phyloP scores from a whole-genome alignment of 2,113 vertebrate species.

The Pseudorhombus dupliciocellatus region DNA sequence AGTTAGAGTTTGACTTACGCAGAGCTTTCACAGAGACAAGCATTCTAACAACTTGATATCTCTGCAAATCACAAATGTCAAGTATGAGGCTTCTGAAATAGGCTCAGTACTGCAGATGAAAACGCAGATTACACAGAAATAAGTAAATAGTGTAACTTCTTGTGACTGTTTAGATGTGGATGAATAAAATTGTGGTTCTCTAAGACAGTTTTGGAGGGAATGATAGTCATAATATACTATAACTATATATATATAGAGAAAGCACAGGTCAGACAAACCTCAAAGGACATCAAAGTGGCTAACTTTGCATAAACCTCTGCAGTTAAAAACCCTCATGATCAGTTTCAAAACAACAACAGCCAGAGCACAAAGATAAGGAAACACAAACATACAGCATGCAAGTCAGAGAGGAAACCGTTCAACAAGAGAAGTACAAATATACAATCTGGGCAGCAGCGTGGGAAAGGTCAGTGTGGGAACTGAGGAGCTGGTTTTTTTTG shows the following conservation, averaged over 20 bases:
- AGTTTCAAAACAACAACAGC: constrained; percentile 46
- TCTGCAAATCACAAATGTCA: background rate
- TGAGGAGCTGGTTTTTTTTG: constrained; percentile 65
- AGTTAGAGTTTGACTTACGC: background rate
- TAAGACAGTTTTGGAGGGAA: too few relatives aligned
- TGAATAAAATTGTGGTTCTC: too few relatives aligned
- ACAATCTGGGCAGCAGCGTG: constrained; percentile 58
- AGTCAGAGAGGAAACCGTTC: constrained; percentile 60
- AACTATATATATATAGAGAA: too few relatives aligned
- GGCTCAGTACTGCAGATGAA: background rate
- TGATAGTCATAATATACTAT: too few relatives aligned
- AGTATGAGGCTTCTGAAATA: background rate
- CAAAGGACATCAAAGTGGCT: background rate
- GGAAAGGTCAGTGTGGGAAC: constrained; percentile 79
- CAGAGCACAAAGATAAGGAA: constrained; percentile 63
- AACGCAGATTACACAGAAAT: background rate
- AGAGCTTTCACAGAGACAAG: background rate
- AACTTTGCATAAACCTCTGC: background rate
- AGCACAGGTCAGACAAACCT: background rate
- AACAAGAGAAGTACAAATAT: constrained; percentile 70
- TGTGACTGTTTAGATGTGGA: too few relatives aligned
- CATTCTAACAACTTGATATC: background rate
- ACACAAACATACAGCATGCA: constrained; percentile 56
- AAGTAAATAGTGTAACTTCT: background rate
- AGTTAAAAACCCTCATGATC: constrained; percentile 28